Percentiles rank a stretch among this genome's conserved stretches.
phyloP scores from a whole-genome alignment of 2,113 vertebrate species.

The Datnioides undecimradiatus region DNA sequence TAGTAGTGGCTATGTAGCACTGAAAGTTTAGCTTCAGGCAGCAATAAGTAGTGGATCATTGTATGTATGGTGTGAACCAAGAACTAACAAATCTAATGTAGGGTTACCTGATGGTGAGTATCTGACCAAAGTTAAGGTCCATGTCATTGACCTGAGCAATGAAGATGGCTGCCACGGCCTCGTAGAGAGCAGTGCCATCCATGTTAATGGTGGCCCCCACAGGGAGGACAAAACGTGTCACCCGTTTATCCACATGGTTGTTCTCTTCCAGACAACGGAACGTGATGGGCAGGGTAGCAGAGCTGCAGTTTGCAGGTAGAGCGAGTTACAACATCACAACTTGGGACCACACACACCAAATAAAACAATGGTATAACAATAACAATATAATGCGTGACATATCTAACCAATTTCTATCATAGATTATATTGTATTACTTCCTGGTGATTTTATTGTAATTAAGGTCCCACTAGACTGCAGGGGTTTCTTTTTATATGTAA shows the following conservation, averaged over 20 bases:
- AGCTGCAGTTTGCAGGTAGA: slow-evolving; percentile 79
- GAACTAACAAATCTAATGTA: not conserved
- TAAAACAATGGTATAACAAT: not conserved
- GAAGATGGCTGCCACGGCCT: slow-evolving; percentile 97
- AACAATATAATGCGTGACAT: too few relatives aligned
- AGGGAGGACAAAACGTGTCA: slow-evolving; percentile 94
- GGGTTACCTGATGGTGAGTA: slow-evolving; percentile 96
- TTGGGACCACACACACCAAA: not conserved
- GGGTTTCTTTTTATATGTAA: too few relatives aligned
- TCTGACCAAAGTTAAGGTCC: slow-evolving; percentile 97
- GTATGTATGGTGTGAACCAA: not conserved
- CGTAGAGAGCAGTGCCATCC: slow-evolving; percentile 96
- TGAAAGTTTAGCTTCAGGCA: too few relatives aligned
- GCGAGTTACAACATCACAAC: not conserved
- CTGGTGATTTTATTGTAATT: too few relatives aligned
- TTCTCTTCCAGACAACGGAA: slow-evolving; percentile 97
- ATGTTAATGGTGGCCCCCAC: slow-evolving; percentile 98
- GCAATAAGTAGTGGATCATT: too few relatives aligned
- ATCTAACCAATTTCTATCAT: too few relatives aligned
- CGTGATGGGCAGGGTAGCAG: slow-evolving; percentile 95
- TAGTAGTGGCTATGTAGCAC: too few relatives aligned
- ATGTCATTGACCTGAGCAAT: slow-evolving; percentile 98
- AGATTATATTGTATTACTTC: too few relatives aligned
- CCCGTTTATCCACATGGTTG: slow-evolving; percentile 92
- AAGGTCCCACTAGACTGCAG: too few relatives aligned